Base-by-base conservation (phyloP, 2,888 invertebrate species). In the Phortica okadai region DNA sequence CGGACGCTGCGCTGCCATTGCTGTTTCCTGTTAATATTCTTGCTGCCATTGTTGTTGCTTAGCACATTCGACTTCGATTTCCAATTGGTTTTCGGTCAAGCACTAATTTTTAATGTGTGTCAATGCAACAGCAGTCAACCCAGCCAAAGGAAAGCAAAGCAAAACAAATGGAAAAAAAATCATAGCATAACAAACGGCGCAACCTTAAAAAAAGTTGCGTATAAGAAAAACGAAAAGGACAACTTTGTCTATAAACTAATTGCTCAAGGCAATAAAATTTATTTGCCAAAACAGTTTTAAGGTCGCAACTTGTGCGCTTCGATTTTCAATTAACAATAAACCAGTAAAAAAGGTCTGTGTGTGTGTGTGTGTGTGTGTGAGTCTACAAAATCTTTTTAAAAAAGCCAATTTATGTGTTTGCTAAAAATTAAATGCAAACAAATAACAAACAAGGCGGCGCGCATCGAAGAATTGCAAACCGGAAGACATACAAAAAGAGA, bases 161-260 rank as follows among this genome's bases (percentile, higher is more conserved):
- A 67, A 11, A 72, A 33, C 14, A 58, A 72, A 58, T 56, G 56
- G 56, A 77, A 77, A 75, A 74, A 74, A 78, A 74, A 85, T 86
- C 88, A 84, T 84, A 77, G 83, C 84, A 85, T 87, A 84, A 87
- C 87, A 86, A 84, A 58, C 58, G 58, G 16, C 56, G 14, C 59
- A 58, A 56, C 42, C 33, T 59, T 42, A 16, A 3, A 58, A 59
- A 73, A 73, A 44, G 50, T 25, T 16, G 54, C 16, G 25, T 16
- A 11, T 11, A 44, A n/a, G 69, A 79, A 79, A 79, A 76, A 79
- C 74, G 78, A 79, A 16, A 56, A 56, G 2, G 5, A 56, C 14
- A 56, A 6, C 56, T 16, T 8, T 56, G 56, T 79, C 86, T 85
- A 83, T 69, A n/a, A 69, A 69, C 45, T 69, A 69, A 69, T 69